Conservation (phyloP, 2,888 invertebrate genomes). For the Dasypolia templi region DNA sequence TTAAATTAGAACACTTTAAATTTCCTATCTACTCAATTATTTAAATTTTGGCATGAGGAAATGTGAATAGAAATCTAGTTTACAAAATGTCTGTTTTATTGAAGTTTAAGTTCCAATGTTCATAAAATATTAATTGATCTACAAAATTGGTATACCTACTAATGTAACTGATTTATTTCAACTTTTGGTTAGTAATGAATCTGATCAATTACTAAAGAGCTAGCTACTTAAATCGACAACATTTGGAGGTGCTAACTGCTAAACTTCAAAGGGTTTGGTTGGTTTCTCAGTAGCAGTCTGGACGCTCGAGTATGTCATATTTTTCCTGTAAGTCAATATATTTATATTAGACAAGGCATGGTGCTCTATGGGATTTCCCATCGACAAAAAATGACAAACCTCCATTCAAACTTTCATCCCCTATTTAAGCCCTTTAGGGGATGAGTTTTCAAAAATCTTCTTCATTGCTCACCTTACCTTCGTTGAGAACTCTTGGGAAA, state of each 20-base stretch:
- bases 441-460: background rate
- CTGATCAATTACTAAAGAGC: background rate
- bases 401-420: background rate
- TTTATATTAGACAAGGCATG: background rate
- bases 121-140: background rate
- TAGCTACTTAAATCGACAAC: background rate
- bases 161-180: background rate
- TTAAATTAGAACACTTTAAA: background rate
- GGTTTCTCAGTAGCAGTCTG: slow-evolving; percentile 14
- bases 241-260: background rate
- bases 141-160: slow-evolving; percentile 3
- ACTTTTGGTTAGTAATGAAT: background rate
- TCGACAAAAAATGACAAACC: background rate
- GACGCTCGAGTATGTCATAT: slow-evolving; percentile 36
- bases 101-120: slow-evolving; percentile 2
- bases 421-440: background rate
- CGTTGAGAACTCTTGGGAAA: background rate
- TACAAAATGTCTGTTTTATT: background rate
- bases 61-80: background rate
- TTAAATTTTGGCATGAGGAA: background rate
- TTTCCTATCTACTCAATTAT: background rate
- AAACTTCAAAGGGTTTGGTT: slow-evolving; percentile 28
- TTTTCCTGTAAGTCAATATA: slow-evolving; percentile 52
- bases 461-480: background rate
- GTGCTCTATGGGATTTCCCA: background rate